phyloP scores from a whole-genome alignment of 1,140 invertebrate genomes.

The Choristoneura fumiferana region DNA sequence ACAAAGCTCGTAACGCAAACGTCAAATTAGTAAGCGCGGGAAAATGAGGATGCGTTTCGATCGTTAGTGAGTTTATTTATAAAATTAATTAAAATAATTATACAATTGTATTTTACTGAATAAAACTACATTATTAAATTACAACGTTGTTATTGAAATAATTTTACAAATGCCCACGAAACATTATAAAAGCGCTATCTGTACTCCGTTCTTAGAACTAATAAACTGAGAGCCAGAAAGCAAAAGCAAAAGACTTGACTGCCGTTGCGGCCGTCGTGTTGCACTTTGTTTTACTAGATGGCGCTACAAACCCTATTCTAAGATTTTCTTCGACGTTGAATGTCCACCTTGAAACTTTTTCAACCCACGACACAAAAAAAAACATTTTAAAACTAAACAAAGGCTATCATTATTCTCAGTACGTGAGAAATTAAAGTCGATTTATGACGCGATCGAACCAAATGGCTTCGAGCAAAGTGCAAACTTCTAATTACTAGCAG shows the following conservation, averaged over 20 bases:
- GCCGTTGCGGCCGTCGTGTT: no score
- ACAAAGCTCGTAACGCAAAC: neutral
- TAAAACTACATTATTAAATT: no score
- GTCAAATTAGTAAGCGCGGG: slow-evolving; percentile 1
- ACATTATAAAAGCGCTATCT: no score
- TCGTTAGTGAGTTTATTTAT: neutral
- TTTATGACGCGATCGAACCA: slow-evolving; percentile 62
- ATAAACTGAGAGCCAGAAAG: no score
- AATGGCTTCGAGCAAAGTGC: slow-evolving; percentile 76
- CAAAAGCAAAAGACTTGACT: no score
- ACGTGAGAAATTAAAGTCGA: slow-evolving; percentile 32
- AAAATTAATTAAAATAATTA: no score
- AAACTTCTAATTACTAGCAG: slow-evolving; percentile 76
- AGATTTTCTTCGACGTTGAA: neutral
- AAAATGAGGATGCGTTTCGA: neutral
- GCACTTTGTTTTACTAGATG: neutral
- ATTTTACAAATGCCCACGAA: no score
- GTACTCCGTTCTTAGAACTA: no score
- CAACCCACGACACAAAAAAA: neutral
- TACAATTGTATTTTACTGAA: no score
- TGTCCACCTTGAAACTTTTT: slow-evolving; percentile 9
- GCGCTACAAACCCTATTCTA: slow-evolving; percentile 1
- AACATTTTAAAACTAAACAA: slow-evolving; percentile 17
- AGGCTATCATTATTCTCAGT: slow-evolving; percentile 11
- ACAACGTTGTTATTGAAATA: no score